Conservation (phyloP, 2,797 vertebrate genomes). For the Psittacula echo region DNA sequence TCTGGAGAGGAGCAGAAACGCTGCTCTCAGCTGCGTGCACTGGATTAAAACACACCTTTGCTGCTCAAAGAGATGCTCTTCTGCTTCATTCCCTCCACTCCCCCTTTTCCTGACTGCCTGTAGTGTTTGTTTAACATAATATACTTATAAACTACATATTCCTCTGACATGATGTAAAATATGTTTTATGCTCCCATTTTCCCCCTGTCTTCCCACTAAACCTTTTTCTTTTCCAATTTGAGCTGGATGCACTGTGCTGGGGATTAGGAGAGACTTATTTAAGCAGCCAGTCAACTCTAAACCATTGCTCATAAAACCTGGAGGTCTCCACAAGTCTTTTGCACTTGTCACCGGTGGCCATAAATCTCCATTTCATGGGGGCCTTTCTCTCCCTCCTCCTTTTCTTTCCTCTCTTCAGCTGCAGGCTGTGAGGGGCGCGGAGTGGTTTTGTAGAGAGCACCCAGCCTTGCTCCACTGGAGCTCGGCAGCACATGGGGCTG, state of each 20-base stretch:
- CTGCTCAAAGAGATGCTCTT: neutral
- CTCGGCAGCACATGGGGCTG: fast-evolving
- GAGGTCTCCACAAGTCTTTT: neutral
- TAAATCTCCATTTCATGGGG: neutral
- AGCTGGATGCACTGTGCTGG: neutral
- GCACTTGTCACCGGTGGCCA: neutral
- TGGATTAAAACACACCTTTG: neutral
- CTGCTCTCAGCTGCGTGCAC: fast-evolving
- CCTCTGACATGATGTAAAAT: conserved; percentile 9
- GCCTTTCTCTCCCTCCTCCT: neutral
- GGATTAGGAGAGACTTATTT: conserved; percentile 55
- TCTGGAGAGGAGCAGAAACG: neutral
- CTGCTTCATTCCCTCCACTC: neutral
- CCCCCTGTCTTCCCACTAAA: conserved; percentile 6
- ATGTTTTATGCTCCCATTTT: conserved; percentile 47
- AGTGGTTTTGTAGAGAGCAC: neutral
- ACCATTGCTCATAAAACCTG: neutral
- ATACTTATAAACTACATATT: neutral
- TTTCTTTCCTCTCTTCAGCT: neutral
- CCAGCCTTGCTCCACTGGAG: neutral
- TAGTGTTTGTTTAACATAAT: neutral
- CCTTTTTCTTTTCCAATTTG: conserved; percentile 41
- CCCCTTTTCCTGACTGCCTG: neutral
- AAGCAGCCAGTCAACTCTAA: conserved; percentile 49
- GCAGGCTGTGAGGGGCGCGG: neutral